Percentiles rank a stretch among this genome's conserved stretches.
Conservation (phyloP, 2,113 vertebrate genomes). For the Pelmatolapia mariae region DNA sequence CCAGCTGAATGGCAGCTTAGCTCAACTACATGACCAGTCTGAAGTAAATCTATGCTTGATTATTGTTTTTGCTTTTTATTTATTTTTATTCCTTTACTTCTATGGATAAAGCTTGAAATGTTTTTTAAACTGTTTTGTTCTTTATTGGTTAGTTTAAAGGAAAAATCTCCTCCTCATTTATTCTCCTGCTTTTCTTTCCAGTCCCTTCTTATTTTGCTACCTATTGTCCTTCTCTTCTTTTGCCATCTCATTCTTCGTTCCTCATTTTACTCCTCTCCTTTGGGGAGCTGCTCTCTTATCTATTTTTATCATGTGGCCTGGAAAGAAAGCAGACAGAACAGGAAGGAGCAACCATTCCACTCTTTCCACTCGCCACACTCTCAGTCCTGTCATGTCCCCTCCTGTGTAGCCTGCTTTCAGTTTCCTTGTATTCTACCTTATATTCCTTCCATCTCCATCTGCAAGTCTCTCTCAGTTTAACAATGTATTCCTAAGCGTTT, state of each 20-base stretch:
- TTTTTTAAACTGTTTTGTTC: not conserved
- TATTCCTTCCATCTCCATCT: not conserved
- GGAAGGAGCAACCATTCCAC: conserved; percentile 1
- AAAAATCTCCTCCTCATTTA: not conserved
- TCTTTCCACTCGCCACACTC: not conserved
- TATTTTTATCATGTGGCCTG: conserved; percentile 65
- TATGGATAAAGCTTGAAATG: not conserved
- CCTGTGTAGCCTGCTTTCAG: not conserved
- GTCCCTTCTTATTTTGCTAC: not conserved
- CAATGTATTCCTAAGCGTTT: not conserved
- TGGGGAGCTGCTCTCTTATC: conserved; percentile 66
- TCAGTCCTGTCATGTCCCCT: not conserved
- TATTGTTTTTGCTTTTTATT: not conserved
- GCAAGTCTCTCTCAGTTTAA: not conserved
- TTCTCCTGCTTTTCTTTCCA: not conserved
- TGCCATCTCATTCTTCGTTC: conserved; percentile 22
- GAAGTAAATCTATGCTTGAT: not conserved
- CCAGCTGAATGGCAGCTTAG: not conserved
- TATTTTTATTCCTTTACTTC: not conserved
- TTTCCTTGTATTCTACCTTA: not conserved
- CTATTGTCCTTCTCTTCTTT: conserved; percentile 9
- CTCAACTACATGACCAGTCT: not conserved
- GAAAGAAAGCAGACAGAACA: conserved; percentile 40
- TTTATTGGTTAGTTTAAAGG: not conserved
- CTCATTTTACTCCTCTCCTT: conserved; percentile 26